Percentiles rank a stretch among this genome's conserved stretches.
Evolutionary conservation across 2,797 vertebrate genomes (phyloP).

Genomic region (Lutjanus argentimaculatus): DNA sequence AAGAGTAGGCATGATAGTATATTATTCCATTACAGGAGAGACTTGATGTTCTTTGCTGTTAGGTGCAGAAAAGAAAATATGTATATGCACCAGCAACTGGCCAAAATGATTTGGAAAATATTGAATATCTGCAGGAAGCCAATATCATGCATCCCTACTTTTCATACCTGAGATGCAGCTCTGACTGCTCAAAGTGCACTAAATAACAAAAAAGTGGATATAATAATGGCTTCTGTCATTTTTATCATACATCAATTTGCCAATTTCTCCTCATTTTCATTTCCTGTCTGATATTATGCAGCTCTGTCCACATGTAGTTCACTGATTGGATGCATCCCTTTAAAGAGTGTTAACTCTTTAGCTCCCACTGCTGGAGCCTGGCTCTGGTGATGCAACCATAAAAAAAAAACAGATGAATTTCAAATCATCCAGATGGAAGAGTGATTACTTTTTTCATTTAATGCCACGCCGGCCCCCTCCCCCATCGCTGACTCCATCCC

Average conservation of each 20-base stretch:
- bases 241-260: constrained; percentile 3
- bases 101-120: too few species aligned
- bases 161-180: background rate
- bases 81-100: too few species aligned
- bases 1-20: too few species aligned
- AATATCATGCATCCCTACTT: background rate
- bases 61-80: too few species aligned
- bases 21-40: too few species aligned
- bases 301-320: constrained; percentile 1
- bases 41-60: too few species aligned
- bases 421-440: constrained; percentile 76
- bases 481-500: constrained; percentile 49
- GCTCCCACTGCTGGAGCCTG: constrained; percentile 30
- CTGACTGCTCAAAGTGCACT: background rate
- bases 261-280: constrained; percentile 14
- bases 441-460: constrained; percentile 74
- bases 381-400: constrained; percentile 22
- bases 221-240: background rate
- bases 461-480: constrained; percentile 62
- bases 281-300: constrained; percentile 6
- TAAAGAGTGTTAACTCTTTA: constrained; percentile 38
- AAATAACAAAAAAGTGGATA: background rate
- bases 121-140: too few species aligned
- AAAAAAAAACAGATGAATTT: constrained; percentile 67
- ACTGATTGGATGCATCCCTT: background rate